Percentiles rank a stretch among this genome's conserved stretches.
These are phyloP conservation scores for Romanogobio albipinnatus DNA, from an alignment of 2,113 vertebrate genomes.

Conservation along the genomic window DNA sequence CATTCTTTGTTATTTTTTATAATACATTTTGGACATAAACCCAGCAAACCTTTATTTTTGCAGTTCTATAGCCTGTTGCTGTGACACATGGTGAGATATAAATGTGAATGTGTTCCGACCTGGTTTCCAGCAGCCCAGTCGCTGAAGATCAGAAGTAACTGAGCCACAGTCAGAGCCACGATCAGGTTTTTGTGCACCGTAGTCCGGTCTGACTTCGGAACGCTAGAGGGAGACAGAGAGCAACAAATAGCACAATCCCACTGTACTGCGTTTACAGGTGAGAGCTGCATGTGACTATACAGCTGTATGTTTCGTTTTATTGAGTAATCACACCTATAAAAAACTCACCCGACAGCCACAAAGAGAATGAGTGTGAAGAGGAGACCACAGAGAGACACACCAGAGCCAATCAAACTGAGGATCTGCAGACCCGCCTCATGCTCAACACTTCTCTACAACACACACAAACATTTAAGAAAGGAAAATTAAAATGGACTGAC, in stretches of 20 bases:
- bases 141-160: slow-evolving; percentile 88
- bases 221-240: slow-evolving; percentile 56
- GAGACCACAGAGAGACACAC: slow-evolving; percentile 88
- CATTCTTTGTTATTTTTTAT: no score
- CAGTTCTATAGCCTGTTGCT: not conserved
- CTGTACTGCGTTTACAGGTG: no score
- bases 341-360: slow-evolving; percentile 84
- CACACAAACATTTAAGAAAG: not conserved
- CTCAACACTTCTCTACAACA: slow-evolving; percentile 74
- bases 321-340: not conserved
- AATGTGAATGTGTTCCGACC: slow-evolving; percentile 67
- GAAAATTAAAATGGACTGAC: no score
- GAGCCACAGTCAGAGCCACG: slow-evolving; percentile 81
- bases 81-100: not conserved
- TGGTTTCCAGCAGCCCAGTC: slow-evolving; percentile 80
- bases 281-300: not conserved
- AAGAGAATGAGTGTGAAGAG: slow-evolving; percentile 88
- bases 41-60: no score
- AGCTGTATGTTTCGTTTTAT: not conserved
- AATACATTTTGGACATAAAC: no score
- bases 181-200: slow-evolving; percentile 94
- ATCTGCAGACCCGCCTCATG: slow-evolving; percentile 83
- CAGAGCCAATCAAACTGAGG: slow-evolving; percentile 88
- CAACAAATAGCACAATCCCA: not conserved
- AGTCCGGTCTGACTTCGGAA: slow-evolving; percentile 86